Conservation (phyloP, 2,888 invertebrate genomes). For the Meiosimyza decipiens region DNA sequence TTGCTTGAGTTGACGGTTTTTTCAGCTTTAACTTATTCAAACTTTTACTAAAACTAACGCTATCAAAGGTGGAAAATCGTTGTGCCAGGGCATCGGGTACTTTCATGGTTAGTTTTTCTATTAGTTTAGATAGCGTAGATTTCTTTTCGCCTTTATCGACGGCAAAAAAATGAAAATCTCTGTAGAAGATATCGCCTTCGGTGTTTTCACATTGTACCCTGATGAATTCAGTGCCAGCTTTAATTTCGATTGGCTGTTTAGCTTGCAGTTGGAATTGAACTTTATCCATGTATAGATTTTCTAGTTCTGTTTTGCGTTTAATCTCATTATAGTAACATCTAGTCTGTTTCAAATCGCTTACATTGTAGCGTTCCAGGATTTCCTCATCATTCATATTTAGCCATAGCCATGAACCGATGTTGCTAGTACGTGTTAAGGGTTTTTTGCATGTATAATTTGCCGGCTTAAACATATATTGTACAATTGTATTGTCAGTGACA, state of each 20-base stretch:
- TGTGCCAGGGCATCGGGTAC: background rate
- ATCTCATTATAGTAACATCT: slow-evolving; percentile 59
- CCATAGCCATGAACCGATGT: slow-evolving; percentile 49
- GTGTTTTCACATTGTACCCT: slow-evolving; percentile 72
- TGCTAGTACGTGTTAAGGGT: slow-evolving; percentile 54
- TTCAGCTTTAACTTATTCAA: slow-evolving; percentile 35
- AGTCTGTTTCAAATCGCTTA: slow-evolving; percentile 52
- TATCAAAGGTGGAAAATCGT: slow-evolving; percentile 8
- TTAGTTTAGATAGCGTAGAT: background rate
- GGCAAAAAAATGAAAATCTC: slow-evolving; percentile 72
- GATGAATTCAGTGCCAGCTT: slow-evolving; percentile 72
- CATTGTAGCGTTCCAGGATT: slow-evolving; percentile 52
- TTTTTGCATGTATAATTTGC: slow-evolving; percentile 55
- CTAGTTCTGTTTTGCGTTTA: slow-evolving; percentile 52
- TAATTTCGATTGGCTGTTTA: slow-evolving; percentile 48
- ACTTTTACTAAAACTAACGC: slow-evolving; percentile 39
- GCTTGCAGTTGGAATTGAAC: slow-evolving; percentile 50
- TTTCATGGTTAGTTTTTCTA: background rate
- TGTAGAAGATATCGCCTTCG: slow-evolving; percentile 69
- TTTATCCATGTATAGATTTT: slow-evolving; percentile 48
- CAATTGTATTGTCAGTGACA: slow-evolving; percentile 58
- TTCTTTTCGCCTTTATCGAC: slow-evolving; percentile 58
- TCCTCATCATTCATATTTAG: slow-evolving; percentile 57
- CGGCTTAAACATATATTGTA: slow-evolving; percentile 59
- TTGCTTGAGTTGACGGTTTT: background rate